Percentiles rank a stretch among this genome's conserved stretches.
Evolutionary conservation across 2,888 invertebrate genomes (phyloP).

Genomic region (Petrolisthes manimaculis): DNA sequence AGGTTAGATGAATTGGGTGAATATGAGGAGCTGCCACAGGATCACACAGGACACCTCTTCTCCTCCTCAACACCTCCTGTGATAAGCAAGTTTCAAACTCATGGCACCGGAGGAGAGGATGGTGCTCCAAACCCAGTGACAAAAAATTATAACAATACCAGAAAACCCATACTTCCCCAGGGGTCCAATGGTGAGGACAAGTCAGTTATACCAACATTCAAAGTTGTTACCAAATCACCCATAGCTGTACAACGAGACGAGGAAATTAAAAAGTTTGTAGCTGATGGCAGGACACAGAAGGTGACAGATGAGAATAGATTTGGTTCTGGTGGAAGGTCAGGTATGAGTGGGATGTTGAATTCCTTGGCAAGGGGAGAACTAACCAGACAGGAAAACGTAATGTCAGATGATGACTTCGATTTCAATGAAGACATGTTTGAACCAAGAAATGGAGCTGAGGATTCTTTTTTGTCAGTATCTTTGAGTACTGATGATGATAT

Average conservation of each 20-base stretch:
- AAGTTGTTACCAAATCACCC: slow-evolving; percentile 43
- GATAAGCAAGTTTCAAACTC: neutral
- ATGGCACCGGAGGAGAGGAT: neutral
- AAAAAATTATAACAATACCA: neutral
- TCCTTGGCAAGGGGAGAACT: slow-evolving; percentile 24
- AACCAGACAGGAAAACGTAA: neutral
- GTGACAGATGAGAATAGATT: slow-evolving; percentile 13
- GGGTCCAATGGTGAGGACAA: neutral
- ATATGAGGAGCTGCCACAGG: neutral
- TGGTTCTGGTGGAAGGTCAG: slow-evolving; percentile 16
- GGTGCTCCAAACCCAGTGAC: neutral
- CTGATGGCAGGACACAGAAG: slow-evolving; percentile 45
- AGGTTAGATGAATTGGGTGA: slow-evolving; percentile 24
- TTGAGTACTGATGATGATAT: neutral
- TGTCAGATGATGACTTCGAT: slow-evolving; percentile 40
- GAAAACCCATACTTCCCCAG: slow-evolving; percentile 21
- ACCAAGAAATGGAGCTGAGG: slow-evolving; percentile 11
- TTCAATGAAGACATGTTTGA: slow-evolving; percentile 48
- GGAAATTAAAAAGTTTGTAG: slow-evolving; percentile 32
- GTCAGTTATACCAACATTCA: slow-evolving; percentile 39
- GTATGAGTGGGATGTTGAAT: neutral
- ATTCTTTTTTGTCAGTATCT: neutral
- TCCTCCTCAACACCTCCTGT: slow-evolving; percentile 5
- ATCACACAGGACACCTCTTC: neutral
- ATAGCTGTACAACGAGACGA: slow-evolving; percentile 22